Evolutionary conservation across 2,888 invertebrate genomes (phyloP).

Genomic region (Drosophila neotestacea): DNA sequence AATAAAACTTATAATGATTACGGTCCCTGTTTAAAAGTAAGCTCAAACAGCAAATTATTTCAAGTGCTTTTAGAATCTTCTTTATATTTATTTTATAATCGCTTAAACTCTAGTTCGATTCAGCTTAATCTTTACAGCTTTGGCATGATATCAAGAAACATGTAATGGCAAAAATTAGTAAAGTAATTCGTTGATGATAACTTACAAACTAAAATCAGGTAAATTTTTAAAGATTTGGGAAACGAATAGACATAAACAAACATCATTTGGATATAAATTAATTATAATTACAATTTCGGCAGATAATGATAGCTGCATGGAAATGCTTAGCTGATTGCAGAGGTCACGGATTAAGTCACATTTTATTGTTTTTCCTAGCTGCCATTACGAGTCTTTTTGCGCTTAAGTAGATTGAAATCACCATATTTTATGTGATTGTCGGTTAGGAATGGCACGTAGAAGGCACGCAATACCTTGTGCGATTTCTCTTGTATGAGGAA

Average conservation of each 20-base stretch:
- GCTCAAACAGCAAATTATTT: neutral
- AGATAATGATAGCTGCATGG: constrained; percentile 17
- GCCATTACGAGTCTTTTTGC: constrained; percentile 74
- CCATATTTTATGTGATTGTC: constrained; percentile 89
- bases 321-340: constrained; percentile 16
- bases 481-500: constrained; percentile 92
- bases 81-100: constrained; percentile 38
- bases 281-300: constrained; percentile 15
- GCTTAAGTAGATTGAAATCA: constrained; percentile 89
- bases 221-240: constrained; percentile 8
- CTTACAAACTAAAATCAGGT: constrained; percentile 37
- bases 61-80: constrained; percentile 14
- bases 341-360: neutral
- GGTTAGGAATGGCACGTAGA: constrained; percentile 93
- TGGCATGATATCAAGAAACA: constrained; percentile 53
- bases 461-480: constrained; percentile 91
- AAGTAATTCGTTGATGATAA: constrained; percentile 31
- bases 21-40: too few relatives aligned
- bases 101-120: constrained; percentile 52
- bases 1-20: too few relatives aligned
- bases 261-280: constrained; percentile 16
- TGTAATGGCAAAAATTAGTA: constrained; percentile 15
- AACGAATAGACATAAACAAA: constrained; percentile 18
- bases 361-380: constrained; percentile 43
- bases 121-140: constrained; percentile 69